phyloP scores from a whole-genome alignment of 2,113 vertebrate species.

The Orycteropus afer region DNA sequence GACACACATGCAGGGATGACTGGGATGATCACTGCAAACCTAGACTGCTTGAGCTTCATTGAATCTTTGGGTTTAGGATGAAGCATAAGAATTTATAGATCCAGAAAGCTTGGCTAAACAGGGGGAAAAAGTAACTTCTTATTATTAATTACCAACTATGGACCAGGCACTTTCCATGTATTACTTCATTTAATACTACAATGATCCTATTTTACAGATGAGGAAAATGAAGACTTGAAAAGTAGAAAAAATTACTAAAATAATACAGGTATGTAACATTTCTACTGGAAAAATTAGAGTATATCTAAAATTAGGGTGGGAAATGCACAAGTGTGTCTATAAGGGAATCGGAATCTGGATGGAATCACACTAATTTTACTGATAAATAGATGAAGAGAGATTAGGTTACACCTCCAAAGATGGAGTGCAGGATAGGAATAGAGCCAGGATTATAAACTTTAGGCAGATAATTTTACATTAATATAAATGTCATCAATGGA shows the following conservation, averaged over 20 bases:
- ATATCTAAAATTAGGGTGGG: background rate
- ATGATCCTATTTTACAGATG: background rate
- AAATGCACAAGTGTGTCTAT: background rate
- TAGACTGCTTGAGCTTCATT: background rate
- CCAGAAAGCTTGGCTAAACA: background rate
- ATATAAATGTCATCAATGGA: constrained; percentile 38
- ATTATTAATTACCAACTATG: background rate
- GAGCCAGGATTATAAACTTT: constrained; percentile 35
- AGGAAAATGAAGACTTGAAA: background rate
- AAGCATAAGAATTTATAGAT: background rate
- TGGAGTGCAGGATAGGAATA: background rate
- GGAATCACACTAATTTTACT: constrained; percentile 9
- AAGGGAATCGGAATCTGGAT: background rate
- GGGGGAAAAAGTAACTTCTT: background rate
- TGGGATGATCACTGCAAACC: rapidly evolving
- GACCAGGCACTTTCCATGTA: background rate
- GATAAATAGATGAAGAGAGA: constrained; percentile 19
- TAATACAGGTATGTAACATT: background rate
- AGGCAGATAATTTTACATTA: constrained; percentile 44
- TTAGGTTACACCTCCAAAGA: background rate
- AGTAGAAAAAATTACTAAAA: background rate
- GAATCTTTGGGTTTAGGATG: background rate
- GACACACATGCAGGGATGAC: too few species aligned
- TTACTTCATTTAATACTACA: background rate
- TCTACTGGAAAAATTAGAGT: background rate